A percentile compares a stretch with the other conserved stretches of the same genome.
phyloP scores from a whole-genome alignment of 2,888 invertebrate genomes.

The Cenopis cana region DNA sequence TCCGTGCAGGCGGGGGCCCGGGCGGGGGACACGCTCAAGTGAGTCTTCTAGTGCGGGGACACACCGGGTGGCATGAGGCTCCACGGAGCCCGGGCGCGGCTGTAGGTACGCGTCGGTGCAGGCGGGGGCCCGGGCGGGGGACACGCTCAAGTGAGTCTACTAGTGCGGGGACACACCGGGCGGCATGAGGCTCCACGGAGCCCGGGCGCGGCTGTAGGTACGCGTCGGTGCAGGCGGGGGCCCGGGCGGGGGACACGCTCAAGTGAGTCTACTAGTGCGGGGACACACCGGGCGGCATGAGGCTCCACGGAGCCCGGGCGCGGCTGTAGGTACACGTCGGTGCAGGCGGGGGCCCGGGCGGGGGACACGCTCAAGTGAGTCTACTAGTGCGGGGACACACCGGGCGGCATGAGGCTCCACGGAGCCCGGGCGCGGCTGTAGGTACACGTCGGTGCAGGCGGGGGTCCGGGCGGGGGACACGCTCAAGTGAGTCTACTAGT shows the following conservation, averaged over 20 bases:
- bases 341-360: too few species aligned
- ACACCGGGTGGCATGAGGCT: conserved; percentile 76
- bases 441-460: too few species aligned
- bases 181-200: conserved; percentile 76
- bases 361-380: too few species aligned
- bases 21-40: conserved; percentile 68
- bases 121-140: conserved; percentile 71
- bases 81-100: conserved; percentile 72
- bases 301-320: too few species aligned
- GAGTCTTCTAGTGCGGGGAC: conserved; percentile 62
- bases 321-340: too few species aligned
- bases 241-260: conserved; percentile 70
- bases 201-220: conserved; percentile 73
- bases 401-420: too few species aligned
- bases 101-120: conserved; percentile 80
- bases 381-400: too few species aligned
- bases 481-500: too few species aligned
- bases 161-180: conserved; percentile 71
- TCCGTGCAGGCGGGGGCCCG: conserved; percentile 75
- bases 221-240: conserved; percentile 77
- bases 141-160: conserved; percentile 61
- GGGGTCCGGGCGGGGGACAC: too few species aligned
- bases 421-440: too few species aligned
- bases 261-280: too few species aligned
- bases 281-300: too few species aligned